These are phyloP conservation scores for Campylorhamphus procurvoides DNA, from an alignment of 2,113 vertebrate species.

Conservation along the genomic window DNA sequence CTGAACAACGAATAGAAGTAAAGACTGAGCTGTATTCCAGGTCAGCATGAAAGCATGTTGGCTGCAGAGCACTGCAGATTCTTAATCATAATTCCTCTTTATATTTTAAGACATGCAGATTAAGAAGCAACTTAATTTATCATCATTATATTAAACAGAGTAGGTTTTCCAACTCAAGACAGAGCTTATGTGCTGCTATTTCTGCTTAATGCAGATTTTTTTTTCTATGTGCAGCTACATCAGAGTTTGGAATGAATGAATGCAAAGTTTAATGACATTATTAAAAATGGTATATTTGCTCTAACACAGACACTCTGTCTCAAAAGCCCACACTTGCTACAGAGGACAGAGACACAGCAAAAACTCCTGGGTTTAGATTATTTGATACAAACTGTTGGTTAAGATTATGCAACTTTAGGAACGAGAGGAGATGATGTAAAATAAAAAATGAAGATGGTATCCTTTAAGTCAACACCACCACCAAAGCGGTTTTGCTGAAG, in stretches of 20 bases:
- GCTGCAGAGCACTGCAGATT: not conserved
- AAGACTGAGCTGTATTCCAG: slow-evolving; percentile 8
- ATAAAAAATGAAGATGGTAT: not conserved
- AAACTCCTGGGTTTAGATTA: not conserved
- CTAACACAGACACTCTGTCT: not conserved
- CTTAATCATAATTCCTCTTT: not conserved
- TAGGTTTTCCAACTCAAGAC: not conserved
- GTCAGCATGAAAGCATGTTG: not conserved
- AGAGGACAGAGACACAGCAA: not conserved
- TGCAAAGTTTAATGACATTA: not conserved
- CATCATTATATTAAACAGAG: not conserved
- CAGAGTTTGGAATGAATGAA: not conserved
- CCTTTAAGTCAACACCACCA: not conserved
- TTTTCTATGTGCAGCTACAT: not conserved
- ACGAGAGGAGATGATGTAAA: not conserved
- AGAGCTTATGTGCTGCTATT: not conserved
- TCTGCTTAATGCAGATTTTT: not conserved
- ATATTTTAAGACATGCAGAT: not conserved
- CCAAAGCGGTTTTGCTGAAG: not conserved
- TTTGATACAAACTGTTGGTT: not conserved
- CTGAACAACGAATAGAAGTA: not conserved
- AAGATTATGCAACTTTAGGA: not conserved
- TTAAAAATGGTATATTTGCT: not conserved
- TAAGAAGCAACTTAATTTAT: not conserved
- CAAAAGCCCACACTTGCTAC: not conserved